Evolutionary conservation across 2,888 invertebrate species (phyloP).

Genomic region (Drosophila picticornis): DNA sequence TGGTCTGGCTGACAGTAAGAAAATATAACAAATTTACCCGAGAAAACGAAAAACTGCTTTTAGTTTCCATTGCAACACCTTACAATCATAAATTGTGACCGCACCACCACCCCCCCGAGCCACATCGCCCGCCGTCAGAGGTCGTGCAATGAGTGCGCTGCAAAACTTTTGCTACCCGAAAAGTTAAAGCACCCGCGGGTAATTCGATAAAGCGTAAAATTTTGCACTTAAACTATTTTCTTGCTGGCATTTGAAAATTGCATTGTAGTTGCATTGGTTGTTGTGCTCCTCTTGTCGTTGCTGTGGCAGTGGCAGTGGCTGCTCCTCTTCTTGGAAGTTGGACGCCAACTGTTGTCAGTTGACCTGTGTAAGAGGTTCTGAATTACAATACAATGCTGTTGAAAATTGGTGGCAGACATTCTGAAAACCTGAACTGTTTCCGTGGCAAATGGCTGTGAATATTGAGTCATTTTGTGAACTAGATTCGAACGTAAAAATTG

Average conservation of each 20-base stretch:
- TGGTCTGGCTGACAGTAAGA: constrained; percentile 74
- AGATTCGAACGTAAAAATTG: background rate
- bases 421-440: constrained; percentile 54
- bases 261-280: constrained; percentile 53
- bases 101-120: background rate
- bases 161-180: constrained; percentile 60
- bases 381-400: constrained; percentile 57
- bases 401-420: constrained; percentile 44
- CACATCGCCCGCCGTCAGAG: constrained; percentile 6
- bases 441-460: constrained; percentile 19
- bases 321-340: constrained; percentile 3
- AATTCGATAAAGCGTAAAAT: constrained; percentile 84
- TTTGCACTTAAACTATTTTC: constrained; percentile 83
- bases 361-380: constrained; percentile 62
- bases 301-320: constrained; percentile 11
- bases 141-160: constrained; percentile 42
- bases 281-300: constrained; percentile 49
- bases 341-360: constrained; percentile 59
- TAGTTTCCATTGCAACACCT: constrained; percentile 79
- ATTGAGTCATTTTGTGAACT: constrained; percentile 38
- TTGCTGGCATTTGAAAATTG: constrained; percentile 65
- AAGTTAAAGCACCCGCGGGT: constrained; percentile 83
- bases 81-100: constrained; percentile 73
- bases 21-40: constrained; percentile 74
- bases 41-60: constrained; percentile 36